Evolutionary conservation across 2,797 vertebrate genomes (phyloP).

Genomic region (Brotula barbata): DNA sequence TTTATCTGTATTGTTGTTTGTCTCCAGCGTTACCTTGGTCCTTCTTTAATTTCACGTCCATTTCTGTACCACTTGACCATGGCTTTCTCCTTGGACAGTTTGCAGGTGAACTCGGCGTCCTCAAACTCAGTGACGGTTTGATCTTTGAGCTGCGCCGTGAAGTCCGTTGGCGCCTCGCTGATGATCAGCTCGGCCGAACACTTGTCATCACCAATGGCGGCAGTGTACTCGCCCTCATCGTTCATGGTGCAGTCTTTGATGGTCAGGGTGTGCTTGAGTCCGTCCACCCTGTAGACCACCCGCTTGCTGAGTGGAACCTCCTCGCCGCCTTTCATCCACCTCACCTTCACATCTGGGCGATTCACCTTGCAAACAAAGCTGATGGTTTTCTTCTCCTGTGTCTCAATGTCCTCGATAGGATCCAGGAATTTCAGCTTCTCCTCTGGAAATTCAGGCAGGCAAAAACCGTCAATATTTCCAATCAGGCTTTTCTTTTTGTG

Average conservation of each 20-base stretch:
- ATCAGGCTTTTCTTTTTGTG: not conserved
- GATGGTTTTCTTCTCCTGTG: constrained; percentile 95
- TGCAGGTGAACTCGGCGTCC: constrained; percentile 92
- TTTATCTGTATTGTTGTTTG: no score
- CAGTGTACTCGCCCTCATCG: constrained; percentile 95
- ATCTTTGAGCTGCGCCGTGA: constrained; percentile 88
- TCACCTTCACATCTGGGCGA: constrained; percentile 89
- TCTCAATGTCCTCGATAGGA: constrained; percentile 93
- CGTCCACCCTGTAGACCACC: constrained; percentile 89
- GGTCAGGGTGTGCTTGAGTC: constrained; percentile 91
- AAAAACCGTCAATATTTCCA: not conserved
- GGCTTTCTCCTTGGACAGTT: constrained; percentile 94
- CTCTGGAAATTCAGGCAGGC: constrained; percentile 75
- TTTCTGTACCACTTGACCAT: constrained; percentile 93
- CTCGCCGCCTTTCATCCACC: constrained; percentile 92
- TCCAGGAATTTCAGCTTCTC: constrained; percentile 92
- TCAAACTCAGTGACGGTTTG: constrained; percentile 98
- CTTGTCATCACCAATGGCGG: constrained; percentile 88
- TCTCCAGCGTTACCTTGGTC: constrained; percentile 82
- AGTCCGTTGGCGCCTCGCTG: constrained; percentile 95
- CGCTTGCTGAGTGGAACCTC: constrained; percentile 89
- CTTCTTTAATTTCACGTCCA: constrained; percentile 94
- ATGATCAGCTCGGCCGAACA: constrained; percentile 94
- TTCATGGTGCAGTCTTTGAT: constrained; percentile 93
- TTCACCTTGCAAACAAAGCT: constrained; percentile 96